These are phyloP conservation scores for Cosmorhoe ocellata DNA, from an alignment of 2,888 invertebrate species.

Conservation along the genomic window DNA sequence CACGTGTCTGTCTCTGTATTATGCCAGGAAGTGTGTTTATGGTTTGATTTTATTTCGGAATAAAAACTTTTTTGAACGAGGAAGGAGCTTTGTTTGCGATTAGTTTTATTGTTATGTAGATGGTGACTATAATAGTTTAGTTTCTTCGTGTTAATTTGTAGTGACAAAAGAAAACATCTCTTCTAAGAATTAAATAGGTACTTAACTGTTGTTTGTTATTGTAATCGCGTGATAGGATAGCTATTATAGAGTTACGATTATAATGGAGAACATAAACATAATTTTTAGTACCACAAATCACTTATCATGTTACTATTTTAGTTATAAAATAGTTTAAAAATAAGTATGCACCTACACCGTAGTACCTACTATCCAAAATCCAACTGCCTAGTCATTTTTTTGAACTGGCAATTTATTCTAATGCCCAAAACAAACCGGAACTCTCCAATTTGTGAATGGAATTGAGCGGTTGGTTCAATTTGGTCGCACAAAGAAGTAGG, in stretches of 20 bases:
- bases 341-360: too few species aligned
- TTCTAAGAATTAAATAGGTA: too few species aligned
- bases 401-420: background rate
- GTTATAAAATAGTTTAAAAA: too few species aligned
- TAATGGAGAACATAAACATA: too few species aligned
- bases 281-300: too few species aligned
- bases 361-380: too few species aligned
- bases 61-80: constrained; percentile 31
- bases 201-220: constrained; percentile 1
- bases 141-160: constrained; percentile 24
- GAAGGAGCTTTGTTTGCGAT: constrained; percentile 34
- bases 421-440: constrained; percentile 12
- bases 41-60: constrained; percentile 33
- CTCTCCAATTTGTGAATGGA: constrained; percentile 29
- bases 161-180: too few species aligned
- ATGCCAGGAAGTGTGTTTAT: constrained; percentile 37
- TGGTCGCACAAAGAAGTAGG: constrained; percentile 40
- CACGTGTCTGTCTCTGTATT: constrained; percentile 40
- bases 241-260: too few species aligned
- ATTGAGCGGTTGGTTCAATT: constrained; percentile 39
- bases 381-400: too few species aligned
- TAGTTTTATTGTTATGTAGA: constrained; percentile 32
- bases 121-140: constrained; percentile 25
- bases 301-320: too few species aligned
- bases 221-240: too few species aligned